Conservation (phyloP, 1,140 invertebrate genomes). For the Drosophila tristis region DNA sequence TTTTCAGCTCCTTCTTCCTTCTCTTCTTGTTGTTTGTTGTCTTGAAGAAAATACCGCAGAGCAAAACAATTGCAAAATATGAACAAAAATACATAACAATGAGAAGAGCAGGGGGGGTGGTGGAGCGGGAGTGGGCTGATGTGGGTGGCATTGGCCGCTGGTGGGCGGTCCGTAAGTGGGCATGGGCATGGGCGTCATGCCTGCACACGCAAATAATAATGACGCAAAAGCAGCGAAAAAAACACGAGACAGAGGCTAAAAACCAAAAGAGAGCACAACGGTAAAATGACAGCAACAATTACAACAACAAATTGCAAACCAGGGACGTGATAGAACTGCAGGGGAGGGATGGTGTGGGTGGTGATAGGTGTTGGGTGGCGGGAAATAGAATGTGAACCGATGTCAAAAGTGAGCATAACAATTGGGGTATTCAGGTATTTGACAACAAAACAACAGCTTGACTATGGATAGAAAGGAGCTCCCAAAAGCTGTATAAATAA, state of each 20-base stretch:
- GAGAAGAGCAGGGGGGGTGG: conserved; percentile 5
- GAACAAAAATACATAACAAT: conserved; percentile 62
- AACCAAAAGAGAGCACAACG: conserved; percentile 22
- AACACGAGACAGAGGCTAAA: conserved; percentile 50
- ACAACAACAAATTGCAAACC: conserved; percentile 15
- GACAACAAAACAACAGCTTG: neutral
- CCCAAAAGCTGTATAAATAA: too few relatives aligned
- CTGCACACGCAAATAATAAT: conserved; percentile 68
- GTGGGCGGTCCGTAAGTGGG: conserved; percentile 37
- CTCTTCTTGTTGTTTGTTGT: conserved; percentile 50
- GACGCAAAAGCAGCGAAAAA: conserved; percentile 52
- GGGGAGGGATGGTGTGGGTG: conserved; percentile 2
- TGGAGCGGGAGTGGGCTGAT: neutral
- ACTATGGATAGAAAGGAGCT: too few relatives aligned
- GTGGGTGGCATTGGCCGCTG: conserved; percentile 8
- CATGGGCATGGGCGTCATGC: conserved; percentile 21
- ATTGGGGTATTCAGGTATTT: neutral
- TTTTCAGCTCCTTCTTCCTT: conserved; percentile 31
- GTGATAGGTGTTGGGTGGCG: neutral
- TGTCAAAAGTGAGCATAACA: conserved; percentile 5
- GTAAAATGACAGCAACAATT: conserved; percentile 13
- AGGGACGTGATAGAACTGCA: too few relatives aligned
- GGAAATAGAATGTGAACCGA: neutral
- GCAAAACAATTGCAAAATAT: conserved; percentile 80
- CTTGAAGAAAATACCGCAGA: conserved; percentile 75